Percentiles rank a stretch among this genome's conserved stretches.
Evolutionary conservation across 2,888 invertebrate species (phyloP).

Genomic region (Taenaris catops): DNA sequence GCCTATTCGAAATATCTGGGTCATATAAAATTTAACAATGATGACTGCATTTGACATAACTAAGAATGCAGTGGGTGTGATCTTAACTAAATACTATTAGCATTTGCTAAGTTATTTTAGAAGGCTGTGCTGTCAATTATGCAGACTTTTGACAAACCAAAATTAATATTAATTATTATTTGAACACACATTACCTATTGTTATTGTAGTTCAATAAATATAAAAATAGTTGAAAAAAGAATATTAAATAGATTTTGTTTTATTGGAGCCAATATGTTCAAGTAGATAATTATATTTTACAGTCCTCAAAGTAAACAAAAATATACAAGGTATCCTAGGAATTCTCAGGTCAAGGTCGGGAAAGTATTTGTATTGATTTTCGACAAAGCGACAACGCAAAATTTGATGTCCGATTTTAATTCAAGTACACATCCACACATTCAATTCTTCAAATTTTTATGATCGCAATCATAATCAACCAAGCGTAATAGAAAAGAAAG

Average conservation of each 20-base stretch:
- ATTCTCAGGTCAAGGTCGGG: conserved; percentile 69
- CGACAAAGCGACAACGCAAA: conserved; percentile 62
- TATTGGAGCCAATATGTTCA: too few species aligned
- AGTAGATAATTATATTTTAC: too few species aligned
- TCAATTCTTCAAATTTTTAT: conserved; percentile 51
- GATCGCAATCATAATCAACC: conserved; percentile 71
- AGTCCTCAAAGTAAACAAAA: conserved; percentile 16
- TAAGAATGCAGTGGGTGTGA: not conserved
- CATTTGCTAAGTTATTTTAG: too few species aligned
- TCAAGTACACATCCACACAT: conserved; percentile 33
- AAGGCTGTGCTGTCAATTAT: too few species aligned
- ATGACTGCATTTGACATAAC: not conserved
- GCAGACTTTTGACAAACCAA: too few species aligned
- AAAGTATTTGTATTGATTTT: conserved; percentile 79
- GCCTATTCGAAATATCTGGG: too few species aligned
- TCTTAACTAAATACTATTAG: too few species aligned
- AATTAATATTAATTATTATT: too few species aligned
- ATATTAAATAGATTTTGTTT: too few species aligned
- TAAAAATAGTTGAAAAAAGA: too few species aligned
- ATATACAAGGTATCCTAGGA: conserved; percentile 24
- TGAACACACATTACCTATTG: too few species aligned
- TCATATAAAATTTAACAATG: not conserved
- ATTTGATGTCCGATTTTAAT: conserved; percentile 33
- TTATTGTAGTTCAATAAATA: too few species aligned
- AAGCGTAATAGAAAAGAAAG: conserved; percentile 79